Percentiles rank a stretch among this genome's conserved stretches.
These are phyloP conservation scores for Lycocerus yunnanus DNA, from an alignment of 2,888 invertebrate genomes.

Conservation along the genomic window DNA sequence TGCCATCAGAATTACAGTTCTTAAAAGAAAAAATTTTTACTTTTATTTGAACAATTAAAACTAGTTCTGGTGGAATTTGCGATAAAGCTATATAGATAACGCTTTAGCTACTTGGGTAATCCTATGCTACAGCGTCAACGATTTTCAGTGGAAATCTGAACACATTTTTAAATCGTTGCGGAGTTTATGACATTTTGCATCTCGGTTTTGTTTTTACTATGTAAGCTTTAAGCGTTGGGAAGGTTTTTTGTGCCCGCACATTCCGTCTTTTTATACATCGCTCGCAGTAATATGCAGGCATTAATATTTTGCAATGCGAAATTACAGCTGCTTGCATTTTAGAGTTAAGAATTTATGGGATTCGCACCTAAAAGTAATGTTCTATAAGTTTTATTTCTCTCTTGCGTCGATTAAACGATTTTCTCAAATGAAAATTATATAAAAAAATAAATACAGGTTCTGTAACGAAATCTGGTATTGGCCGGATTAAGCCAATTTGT, in stretches of 20 bases:
- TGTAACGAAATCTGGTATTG: too few relatives aligned
- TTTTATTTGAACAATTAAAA: not conserved
- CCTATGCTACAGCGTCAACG: not conserved
- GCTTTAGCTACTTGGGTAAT: not conserved
- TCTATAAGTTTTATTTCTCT: too few relatives aligned
- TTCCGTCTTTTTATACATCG: not conserved
- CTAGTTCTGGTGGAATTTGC: not conserved
- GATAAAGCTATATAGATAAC: not conserved
- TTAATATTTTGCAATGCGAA: not conserved
- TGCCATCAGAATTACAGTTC: not conserved
- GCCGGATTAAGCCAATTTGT: too few relatives aligned
- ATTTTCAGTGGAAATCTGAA: not conserved
- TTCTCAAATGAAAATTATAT: too few relatives aligned
- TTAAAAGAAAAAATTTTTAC: too few relatives aligned
- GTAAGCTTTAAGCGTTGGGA: not conserved
- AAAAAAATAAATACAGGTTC: too few relatives aligned
- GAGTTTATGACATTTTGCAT: not conserved
- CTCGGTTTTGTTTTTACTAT: not conserved
- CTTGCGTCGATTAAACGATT: too few relatives aligned
- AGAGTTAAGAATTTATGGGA: not conserved
- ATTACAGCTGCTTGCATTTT: not conserved
- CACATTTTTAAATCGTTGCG: not conserved
- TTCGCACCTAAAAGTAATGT: not conserved
- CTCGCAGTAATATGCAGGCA: not conserved
- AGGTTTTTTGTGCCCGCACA: not conserved